Base-by-base conservation (phyloP, 2,888 invertebrate genomes). In the Rhagonycha fulva region DNA sequence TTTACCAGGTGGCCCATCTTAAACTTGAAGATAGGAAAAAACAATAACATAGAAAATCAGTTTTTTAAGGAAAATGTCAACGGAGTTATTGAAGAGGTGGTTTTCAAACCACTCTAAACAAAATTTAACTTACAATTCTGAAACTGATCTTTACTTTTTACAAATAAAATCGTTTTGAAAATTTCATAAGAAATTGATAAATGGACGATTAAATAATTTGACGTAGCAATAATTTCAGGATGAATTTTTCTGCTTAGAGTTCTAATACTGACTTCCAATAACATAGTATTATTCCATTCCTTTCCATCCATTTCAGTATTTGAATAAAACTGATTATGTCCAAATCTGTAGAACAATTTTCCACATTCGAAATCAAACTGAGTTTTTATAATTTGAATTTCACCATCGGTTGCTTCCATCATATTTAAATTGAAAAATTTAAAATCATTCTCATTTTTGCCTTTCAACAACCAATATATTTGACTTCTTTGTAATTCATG, bases 381-480 rank as follows among this genome's bases (percentile, higher is more conserved):
- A 88, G 97, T 32, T 98, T 81, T 94, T 94, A 68, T 90, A 87
- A 10, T 89, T 87, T 47, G 91, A 91, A 30, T 89, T 47, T 47
- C 89, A 14, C 88, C 85, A 14, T 88, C 85, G 12, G 91, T 90
- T n/a, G 89, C 89, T 83, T 96, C 97, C 0, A 98, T 88, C 0
- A 96, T 95, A 0, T 97, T 97, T 83, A 98, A 87, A 86, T 98
- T 98, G 81, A 98, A 98, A 12, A 98, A 87, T 85, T 98, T 98
- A 0, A 98, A 96, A 0, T 97, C 94, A 83, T 98, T 98, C 84
- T 97, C 96, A 82, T 95, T 93, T 71, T 95, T 95, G 78, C 96
- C 97, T 89, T 98, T 98, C 83, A 98, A 98, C 47, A 98, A 87
- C 98, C 98, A 98, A 86, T 98, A 98, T 0, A 98, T 98, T 82